Evolutionary conservation across 2,797 vertebrate species (phyloP).

Genomic region (Staurois parvus): DNA sequence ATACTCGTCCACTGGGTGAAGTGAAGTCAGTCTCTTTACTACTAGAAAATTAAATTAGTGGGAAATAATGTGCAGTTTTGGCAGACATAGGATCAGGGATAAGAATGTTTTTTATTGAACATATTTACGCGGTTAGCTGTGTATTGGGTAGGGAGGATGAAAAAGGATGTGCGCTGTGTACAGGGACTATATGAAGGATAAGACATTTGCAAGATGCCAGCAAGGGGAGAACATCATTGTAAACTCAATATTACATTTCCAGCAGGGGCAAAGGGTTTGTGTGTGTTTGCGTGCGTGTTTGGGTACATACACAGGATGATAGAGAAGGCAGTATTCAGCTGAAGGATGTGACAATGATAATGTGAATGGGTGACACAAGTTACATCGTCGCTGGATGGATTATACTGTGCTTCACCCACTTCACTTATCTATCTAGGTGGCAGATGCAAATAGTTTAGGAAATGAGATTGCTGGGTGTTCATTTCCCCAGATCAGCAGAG

Average conservation of each 20-base stretch:
- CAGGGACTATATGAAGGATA: neutral
- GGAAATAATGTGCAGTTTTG: conserved; percentile 54
- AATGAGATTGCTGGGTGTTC: conserved; percentile 60
- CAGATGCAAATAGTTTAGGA: conserved; percentile 61
- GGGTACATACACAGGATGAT: neutral
- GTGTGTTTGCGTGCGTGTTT: neutral
- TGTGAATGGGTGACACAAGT: conserved; percentile 10
- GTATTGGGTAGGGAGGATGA: conserved; percentile 11
- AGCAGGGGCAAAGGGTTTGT: neutral
- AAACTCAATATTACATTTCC: neutral
- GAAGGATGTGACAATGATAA: conserved; percentile 29
- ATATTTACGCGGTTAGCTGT: conserved; percentile 33
- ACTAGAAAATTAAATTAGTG: conserved; percentile 53
- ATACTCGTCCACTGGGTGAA: conserved; percentile 50
- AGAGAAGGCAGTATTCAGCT: neutral
- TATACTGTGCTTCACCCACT: conserved; percentile 36
- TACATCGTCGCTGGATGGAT: conserved; percentile 31
- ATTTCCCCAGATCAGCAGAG: conserved; percentile 58
- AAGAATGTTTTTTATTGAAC: conserved; percentile 40
- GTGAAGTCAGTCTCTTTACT: conserved; percentile 53
- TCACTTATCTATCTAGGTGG: conserved; percentile 51
- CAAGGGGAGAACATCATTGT: neutral
- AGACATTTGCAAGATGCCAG: neutral
- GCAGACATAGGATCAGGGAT: conserved; percentile 22
- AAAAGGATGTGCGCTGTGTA: neutral